Base-by-base conservation (phyloP, 2,797 vertebrate genomes). In the Myotis vivesi region DNA sequence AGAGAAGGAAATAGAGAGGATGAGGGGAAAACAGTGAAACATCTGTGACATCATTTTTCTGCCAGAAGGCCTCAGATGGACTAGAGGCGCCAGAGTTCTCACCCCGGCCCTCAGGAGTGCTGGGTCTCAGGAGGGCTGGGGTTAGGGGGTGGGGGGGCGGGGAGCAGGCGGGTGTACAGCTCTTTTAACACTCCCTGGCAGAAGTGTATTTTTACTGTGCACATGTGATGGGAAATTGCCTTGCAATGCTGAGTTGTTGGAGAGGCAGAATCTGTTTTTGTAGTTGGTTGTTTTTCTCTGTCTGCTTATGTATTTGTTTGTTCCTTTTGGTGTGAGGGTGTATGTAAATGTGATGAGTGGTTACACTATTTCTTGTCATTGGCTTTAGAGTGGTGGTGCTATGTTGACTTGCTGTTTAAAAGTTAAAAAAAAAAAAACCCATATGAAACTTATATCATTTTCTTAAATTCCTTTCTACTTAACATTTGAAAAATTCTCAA, bases 61-160 rank as follows among this genome's bases (percentile, higher is more conserved):
- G 94, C 82, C 82, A 76, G 59, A 93, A 87, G n/a, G 97, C 62
- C 96, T 96, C 97, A 69, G 71, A 93, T 87, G 96, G 87, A 87
- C 90, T 75, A 1, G 38, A 91, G 97, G 97, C 79, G 88, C 97
- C 97, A 92, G 93, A 69, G 79, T 92, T 96, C 93, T 28, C 41
- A 64, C 10, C 33, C 80, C 0, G 0, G 2, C 62, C 66, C 87
- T 30, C 49, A 55, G 55, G 96, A 90, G 89, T 72, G 51, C 36
- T 44, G 51, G 3, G 46, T 88, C 95, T 33, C 96, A 33, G 53
- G 91, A 44, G 95, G 17, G 0, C 30, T 59, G 16, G 8, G 30
- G 30, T 4, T 53, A 1, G 8, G 0, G 33, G 28, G 30, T 2
- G 30, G 2, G 30, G 30, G 7, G 5, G 5, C 22, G 20, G 9